These are phyloP conservation scores for Galerucella calmariensis DNA, from an alignment of 2,888 invertebrate species.

Conservation along the genomic window DNA sequence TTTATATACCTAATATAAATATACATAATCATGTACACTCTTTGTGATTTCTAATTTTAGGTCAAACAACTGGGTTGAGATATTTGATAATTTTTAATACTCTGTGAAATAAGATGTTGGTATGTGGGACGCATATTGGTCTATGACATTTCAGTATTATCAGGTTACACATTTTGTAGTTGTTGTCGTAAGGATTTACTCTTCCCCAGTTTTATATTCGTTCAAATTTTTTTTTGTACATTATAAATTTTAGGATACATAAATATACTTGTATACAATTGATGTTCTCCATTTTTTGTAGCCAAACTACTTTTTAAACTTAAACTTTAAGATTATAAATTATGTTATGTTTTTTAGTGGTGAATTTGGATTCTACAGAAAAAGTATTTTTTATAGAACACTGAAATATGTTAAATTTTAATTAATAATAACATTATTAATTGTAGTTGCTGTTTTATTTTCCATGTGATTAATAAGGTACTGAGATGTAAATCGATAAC, in stretches of 20 bases:
- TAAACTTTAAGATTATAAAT: conserved; percentile 29
- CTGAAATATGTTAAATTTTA: conserved; percentile 38
- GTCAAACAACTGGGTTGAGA: not conserved
- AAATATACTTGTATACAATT: not conserved
- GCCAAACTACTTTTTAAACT: conserved; percentile 29
- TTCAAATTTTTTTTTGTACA: not conserved
- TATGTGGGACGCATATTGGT: not conserved
- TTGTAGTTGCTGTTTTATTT: conserved; percentile 19
- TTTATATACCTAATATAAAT: not conserved
- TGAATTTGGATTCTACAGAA: conserved; percentile 35
- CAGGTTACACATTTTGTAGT: not conserved
- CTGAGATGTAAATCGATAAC: no score
- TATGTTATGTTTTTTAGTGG: conserved; percentile 33
- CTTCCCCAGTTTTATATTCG: not conserved
- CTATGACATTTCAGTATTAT: conserved; percentile 5
- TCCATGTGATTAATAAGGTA: not conserved
- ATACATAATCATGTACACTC: not conserved
- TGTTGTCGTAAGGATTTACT: not conserved
- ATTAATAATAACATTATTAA: conserved; percentile 36
- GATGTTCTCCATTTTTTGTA: conserved; percentile 27
- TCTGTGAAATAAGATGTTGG: not conserved
- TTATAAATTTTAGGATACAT: not conserved
- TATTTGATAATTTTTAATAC: conserved; percentile 2
- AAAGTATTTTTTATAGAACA: conserved; percentile 37
- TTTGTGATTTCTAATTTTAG: conserved; percentile 1